Percentiles rank a stretch among this genome's conserved stretches.
Conservation (phyloP, 2,797 vertebrate species). For the Neostethus bicornis region DNA sequence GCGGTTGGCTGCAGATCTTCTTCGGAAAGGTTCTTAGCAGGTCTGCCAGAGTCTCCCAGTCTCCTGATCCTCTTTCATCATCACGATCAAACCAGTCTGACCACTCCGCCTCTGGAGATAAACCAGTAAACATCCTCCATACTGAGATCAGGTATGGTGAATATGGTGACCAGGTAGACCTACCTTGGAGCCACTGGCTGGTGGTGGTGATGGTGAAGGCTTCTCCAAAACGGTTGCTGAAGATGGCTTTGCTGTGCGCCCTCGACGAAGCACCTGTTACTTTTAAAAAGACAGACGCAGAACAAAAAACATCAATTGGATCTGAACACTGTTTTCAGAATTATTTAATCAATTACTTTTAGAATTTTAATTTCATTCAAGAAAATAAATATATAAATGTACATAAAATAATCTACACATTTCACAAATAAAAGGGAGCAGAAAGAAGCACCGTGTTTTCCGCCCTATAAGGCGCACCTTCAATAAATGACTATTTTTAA, state of each 20-base stretch:
- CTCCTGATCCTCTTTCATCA: constrained; percentile 84
- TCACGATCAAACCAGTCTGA: constrained; percentile 92
- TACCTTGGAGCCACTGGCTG: constrained; percentile 97
- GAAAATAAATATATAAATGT: no score
- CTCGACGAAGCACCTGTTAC: constrained; percentile 87
- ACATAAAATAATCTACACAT: no score
- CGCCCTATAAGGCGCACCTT: no score
- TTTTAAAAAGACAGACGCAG: constrained; percentile 52
- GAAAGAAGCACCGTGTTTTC: no score
- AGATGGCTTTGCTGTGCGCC: constrained; percentile 83
- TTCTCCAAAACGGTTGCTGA: constrained; percentile 84
- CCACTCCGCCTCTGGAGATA: constrained; percentile 89
- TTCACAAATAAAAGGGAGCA: no score
- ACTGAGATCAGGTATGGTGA: no score
- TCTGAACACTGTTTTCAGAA: no score
- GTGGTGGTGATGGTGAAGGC: constrained; percentile 84
- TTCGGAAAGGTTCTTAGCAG: constrained; percentile 85
- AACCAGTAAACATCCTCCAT: no score
- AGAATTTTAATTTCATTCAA: no score
- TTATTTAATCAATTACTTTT: no score
- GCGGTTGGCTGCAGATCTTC: constrained; percentile 85
- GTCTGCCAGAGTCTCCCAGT: constrained; percentile 91
- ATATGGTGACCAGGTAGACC: neutral
- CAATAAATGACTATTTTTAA: no score
- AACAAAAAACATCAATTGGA: neutral